Evolutionary conservation across 2,797 vertebrate genomes (phyloP), one percentile per base, ranked within the genome.

Genomic region (Brotula barbata): DNA sequence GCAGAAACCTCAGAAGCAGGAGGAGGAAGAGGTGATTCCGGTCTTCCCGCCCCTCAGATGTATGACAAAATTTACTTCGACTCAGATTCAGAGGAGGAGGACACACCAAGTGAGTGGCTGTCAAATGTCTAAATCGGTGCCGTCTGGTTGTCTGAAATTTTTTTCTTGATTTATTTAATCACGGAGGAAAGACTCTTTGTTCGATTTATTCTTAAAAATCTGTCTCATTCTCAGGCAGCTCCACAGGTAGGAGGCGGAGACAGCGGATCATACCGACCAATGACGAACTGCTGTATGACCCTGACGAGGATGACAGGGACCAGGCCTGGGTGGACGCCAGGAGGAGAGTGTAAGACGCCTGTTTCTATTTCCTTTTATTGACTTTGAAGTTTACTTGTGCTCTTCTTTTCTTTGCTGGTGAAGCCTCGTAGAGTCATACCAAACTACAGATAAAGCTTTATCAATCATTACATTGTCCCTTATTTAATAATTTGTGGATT

Each of bases 11-110:
- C 65, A 16, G 53, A 12, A 28, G 28, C 7, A 13, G 54, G n/a
- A 1, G 17, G 42, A 15, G 31, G 8, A 0, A 52, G 37, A 0
- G 39, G 28, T 0, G 34, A n/a, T 25, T 14, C 68, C 4, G 64
- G 17, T 4, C 55, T n/a, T 7, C 20, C 77, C 0, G 53, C 58
- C 17, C 31, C 81, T 68, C 43, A 6, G 39, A 56, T 92, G 81
- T 99, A 98, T 8, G 94, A 98, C 59, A 86, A 90, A 9, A 63
- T 98, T 58, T 99, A 99, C 87, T 98, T 98, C 62, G 95, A 98
- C 89, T 94, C 95, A 4, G 96, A 98, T 59, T 86, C 83, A 0
- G 96, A 97, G 47, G 94, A 89, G 46, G 96, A 93, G 53, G 74
- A 78, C 20, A 53, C 55, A 7, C 68, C 53, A 47, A 85, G 94